Base-by-base conservation (phyloP, 1,140 invertebrate species). In the Neotoxoptera formosana region DNA sequence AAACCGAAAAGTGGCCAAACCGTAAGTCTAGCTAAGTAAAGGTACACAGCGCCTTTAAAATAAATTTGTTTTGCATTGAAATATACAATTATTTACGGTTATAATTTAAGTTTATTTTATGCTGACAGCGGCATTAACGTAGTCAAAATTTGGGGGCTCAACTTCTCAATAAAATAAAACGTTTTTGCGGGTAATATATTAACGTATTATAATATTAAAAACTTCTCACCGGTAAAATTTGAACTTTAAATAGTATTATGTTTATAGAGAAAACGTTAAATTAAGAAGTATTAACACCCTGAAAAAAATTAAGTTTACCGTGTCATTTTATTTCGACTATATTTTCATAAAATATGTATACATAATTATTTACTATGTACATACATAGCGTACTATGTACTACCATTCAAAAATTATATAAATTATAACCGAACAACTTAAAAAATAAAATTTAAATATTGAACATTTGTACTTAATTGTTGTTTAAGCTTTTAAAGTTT, bases 71-170 rank as follows among this genome's bases (percentile, higher is more conserved):
- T 67, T 30, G 25, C 60, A 67, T 67, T 67, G 30, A 67, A 67
- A 67, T n/a, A 67, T 67, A 67, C 9, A 67, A 67, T 67, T 67
- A 67, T 67, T 67, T 67, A 67, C 23, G 60, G 60, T 67, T 67
- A n/a, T 67, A 67, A 67, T 67, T 67, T 67, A 67, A 67, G 60
- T 30, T 67, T 67, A 67, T 67, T 67, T 67, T 67, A 67, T 67
- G 60, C 30, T 67, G 60, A 67, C 60, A 67, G 60, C 60, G 30
- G 60, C 60, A 3, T 67, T 30, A 14, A 30, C 60, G 30, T 14
- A 67, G 14, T 0, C 60, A 11, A 67, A 67, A 67, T 67, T 67
- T n/a, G 9, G 30, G 60, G 11, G 30, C 60, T 67, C 30, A 67
- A 67, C 30, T 67, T 30, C 60, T 67, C 60, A 67, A 67, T 67